Conservation (phyloP, 2,113 vertebrate genomes). For the Silurus glanis region DNA sequence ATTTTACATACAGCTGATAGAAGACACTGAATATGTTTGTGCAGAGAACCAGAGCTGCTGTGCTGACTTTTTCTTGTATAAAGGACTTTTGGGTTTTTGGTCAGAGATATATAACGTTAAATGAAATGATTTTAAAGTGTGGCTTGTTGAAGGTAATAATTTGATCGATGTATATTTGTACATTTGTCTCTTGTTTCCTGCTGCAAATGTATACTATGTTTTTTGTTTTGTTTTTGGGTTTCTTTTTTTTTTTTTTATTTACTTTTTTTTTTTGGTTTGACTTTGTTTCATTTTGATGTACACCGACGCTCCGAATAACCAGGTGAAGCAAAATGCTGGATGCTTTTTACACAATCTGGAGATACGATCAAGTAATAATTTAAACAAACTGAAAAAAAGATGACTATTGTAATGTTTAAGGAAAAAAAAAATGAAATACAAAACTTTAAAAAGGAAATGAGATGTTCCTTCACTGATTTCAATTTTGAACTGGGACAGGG, state of each 20-base stretch:
- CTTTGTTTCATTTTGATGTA: slow-evolving; percentile 63
- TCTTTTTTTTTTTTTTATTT: slow-evolving; percentile 44
- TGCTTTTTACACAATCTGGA: slow-evolving; percentile 80
- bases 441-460: slow-evolving; percentile 67
- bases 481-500: slow-evolving; percentile 69
- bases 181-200: slow-evolving; percentile 64
- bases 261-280: slow-evolving; percentile 50
- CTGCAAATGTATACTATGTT: slow-evolving; percentile 58
- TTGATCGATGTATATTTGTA: slow-evolving; percentile 68
- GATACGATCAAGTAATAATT: slow-evolving; percentile 84
- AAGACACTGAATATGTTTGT: slow-evolving; percentile 92
- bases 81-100: slow-evolving; percentile 73
- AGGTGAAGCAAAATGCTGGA: slow-evolving; percentile 90
- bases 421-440: slow-evolving; percentile 69
- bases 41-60: slow-evolving; percentile 73
- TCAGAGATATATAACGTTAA: slow-evolving; percentile 74
- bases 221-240: slow-evolving; percentile 40
- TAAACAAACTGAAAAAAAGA: slow-evolving; percentile 63
- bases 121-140: slow-evolving; percentile 60
- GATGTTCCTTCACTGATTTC: slow-evolving; percentile 81
- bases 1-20: slow-evolving; percentile 91
- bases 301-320: slow-evolving; percentile 83
- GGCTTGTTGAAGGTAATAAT: slow-evolving; percentile 64
- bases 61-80: slow-evolving; percentile 79
- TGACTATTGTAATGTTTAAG: slow-evolving; percentile 77